phyloP scores from a whole-genome alignment of 2,797 vertebrate species.

The Ctenopoma kingsleyae region DNA sequence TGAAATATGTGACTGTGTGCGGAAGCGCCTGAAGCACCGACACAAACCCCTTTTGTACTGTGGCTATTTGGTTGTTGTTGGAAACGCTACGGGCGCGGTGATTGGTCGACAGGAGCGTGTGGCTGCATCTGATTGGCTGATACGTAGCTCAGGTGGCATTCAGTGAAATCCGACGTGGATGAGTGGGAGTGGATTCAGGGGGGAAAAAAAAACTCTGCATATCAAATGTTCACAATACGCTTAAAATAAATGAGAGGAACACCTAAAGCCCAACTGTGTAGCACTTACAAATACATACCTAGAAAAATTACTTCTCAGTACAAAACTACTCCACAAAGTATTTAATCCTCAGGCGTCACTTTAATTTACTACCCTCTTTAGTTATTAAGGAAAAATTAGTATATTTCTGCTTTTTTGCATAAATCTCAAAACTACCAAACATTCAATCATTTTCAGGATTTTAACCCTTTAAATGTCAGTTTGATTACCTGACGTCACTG shows the following conservation, averaged over 20 bases:
- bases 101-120: constrained; percentile 84
- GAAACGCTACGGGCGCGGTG: constrained; percentile 56
- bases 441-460: too few species aligned
- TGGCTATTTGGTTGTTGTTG: constrained; percentile 69
- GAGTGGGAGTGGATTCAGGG: constrained; percentile 11
- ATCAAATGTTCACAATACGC: constrained; percentile 6
- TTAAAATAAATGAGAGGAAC: neutral
- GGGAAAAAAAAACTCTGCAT: neutral
- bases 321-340: too few species aligned
- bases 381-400: too few species aligned
- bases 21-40: constrained; percentile 18
- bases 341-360: too few species aligned
- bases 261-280: too few species aligned
- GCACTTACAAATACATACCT: too few species aligned
- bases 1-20: neutral
- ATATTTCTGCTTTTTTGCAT: too few species aligned
- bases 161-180: constrained; percentile 66
- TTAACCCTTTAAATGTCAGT: too few species aligned
- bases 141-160: neutral
- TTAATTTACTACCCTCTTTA: too few species aligned
- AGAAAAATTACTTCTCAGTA: too few species aligned
- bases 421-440: too few species aligned
- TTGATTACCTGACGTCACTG: too few species aligned
- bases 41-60: constrained; percentile 34
- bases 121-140: constrained; percentile 85